Evolutionary conservation across 2,113 vertebrate species (phyloP), one percentile per base, ranked within the genome.

Genomic region (Procavia capensis): DNA sequence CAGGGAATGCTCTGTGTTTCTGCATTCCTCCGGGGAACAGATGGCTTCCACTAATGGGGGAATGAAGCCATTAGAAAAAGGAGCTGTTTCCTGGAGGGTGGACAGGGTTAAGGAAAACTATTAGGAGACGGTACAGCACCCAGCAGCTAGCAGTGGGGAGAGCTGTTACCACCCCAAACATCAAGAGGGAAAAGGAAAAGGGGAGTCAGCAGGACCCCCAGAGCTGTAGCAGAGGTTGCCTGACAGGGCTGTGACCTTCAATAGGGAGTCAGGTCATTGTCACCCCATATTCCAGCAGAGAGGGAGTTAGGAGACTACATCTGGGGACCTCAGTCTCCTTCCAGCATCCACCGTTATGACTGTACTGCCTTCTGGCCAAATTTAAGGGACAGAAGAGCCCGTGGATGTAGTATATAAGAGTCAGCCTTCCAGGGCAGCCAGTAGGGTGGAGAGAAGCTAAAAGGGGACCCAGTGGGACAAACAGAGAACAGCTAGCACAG

Each of bases 391-490:
- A 43, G 31, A 41, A 61, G n/a, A 34, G 61, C 22, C 19, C 29
- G 13, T 13, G 1, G 1, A 3, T 9, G 31, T 7, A 22, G n/a
- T 75, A 22, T 19, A 7, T 19, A 5, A 22, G 13, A 11, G 9
- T 14, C 20, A 25, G 17, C 50, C 9, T n/a, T 61, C 61, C 61
- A 2, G 50, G 43, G 31, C 29, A 24, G 24, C 24, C n/a, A 29
- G 5, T 25, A 45, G 45, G 22, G 13, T 47, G 10, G 31, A 43
- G 47, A 36, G 8, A n/a, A 22, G 24, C n/a, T n/a, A n/a, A 59
- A 3, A 63, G 29, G 5, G 45, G 68, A 16, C 9, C 4, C 34
- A 9, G 13, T 36, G n/a, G 59, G 31, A 68, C 25, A 24, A 7
- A 10, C 5, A 61, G 59, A 27, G 25, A 22, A 29, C 5, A 6